Base-by-base conservation (phyloP, 2,797 vertebrate genomes). In the Tinamus major region DNA sequence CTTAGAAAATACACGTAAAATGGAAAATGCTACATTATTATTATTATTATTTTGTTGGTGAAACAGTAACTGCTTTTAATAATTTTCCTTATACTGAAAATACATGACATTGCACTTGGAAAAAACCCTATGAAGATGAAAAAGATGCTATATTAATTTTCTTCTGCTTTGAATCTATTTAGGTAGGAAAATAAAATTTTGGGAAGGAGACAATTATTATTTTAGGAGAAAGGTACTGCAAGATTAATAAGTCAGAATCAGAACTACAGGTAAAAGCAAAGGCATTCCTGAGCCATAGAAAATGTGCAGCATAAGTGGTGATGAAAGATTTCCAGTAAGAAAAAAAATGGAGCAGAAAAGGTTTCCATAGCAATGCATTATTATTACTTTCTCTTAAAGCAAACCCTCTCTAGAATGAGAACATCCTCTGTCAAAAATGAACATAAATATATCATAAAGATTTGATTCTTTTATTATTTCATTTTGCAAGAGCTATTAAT, bases 301-400 rank as follows among this genome's bases (percentile, higher is more conserved):
- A 93, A 88, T 64, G 44, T 64, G 44, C 37, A 84, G 39, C 41
- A n/a, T 69, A 82, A 92, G n/a, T 91, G 35, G 53, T 79, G 63
- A 85, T 77, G 46, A 96, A 95, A 75, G 85, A 72, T 90, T 93
- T 95, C 85, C 42, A 80, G 41, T 39, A 92, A 80, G 58, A 72
- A 94, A 79, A 82, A 85, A 93, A 80, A 51, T 4, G 8, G 90
- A 82, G 56, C 62, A 0, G 19, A 79, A 96, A 96, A 94, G 27
- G 92, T 97, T 98, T 96, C 97, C 95, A 97, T 97, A 96, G 95
- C 69, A 96, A 97, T 97, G 51, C 67, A 76, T 51, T 81, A 78
- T 16, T 96, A 75, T 82, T 96, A 95, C 79, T 86, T 89, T 83
- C 35, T 95, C 37, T 94, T 90, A 90, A 79, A 95, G 81, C 11